Percentiles rank a stretch among this genome's conserved stretches.
Evolutionary conservation across 2,888 invertebrate species (phyloP).

Genomic region (Graphium colonna): DNA sequence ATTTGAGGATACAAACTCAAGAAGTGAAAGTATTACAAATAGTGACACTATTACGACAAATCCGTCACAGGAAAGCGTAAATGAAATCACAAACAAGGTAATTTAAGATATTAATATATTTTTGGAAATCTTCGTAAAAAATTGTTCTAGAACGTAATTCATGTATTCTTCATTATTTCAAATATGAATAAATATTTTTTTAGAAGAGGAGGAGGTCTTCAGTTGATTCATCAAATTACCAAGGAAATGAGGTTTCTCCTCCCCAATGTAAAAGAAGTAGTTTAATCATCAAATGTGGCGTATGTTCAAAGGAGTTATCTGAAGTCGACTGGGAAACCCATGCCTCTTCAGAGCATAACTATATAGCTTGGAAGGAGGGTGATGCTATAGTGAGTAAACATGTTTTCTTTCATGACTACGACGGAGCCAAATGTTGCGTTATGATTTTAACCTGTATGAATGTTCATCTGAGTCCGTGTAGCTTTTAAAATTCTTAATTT

Average conservation of each 20-base stretch:
- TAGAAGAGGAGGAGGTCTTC: conserved; percentile 15
- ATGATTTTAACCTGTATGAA: no score
- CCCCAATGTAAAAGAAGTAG: conserved; percentile 28
- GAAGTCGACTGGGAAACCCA: conserved; percentile 45
- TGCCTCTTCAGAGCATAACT: conserved; percentile 39
- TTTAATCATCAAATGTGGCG: conserved; percentile 38
- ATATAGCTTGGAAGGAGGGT: conserved; percentile 43
- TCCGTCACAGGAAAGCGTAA: neutral
- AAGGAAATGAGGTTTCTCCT: neutral
- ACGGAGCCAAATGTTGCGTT: no score
- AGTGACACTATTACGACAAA: neutral
- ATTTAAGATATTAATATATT: neutral
- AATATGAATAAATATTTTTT: neutral
- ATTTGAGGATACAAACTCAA: neutral
- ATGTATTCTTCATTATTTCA: no score
- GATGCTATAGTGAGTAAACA: conserved; percentile 44
- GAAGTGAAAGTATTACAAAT: neutral
- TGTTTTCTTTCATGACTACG: no score
- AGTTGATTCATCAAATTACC: neutral
- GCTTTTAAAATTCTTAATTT: no score
- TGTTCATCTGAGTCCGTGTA: no score
- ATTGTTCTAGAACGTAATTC: no score
- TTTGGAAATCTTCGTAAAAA: no score
- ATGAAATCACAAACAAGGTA: neutral
- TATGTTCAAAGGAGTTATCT: conserved; percentile 37